Evolutionary conservation across 2,888 invertebrate species (phyloP), one percentile per base, ranked within the genome.

Genomic region (Celastrina argiolus): DNA sequence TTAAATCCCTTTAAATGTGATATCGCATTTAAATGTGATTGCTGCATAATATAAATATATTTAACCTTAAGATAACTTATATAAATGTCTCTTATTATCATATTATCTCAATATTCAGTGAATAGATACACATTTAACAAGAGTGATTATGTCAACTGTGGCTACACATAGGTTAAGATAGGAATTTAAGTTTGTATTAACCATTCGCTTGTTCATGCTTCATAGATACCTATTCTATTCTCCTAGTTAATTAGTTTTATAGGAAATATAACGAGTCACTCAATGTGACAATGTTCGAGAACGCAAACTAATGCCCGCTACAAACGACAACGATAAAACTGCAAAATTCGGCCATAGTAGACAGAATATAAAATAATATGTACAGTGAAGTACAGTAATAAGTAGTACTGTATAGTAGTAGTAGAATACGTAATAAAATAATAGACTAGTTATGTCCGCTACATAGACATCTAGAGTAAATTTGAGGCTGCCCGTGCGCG

Each of bases 31-130:
- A 31, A 58, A 28, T 31, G 31, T 58, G 61, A 18, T 34, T 18
- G 36, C 18, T 34, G 12, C 59, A 39, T 14, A 66, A 22, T 56
- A 51, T 64, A 26, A 66, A 67, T 63, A 67, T 67, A 67, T 65
- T 66, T 16, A 39, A 61, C 22, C 61, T 61, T 18, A 61, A 61
- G 10, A 61, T 59, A 61, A 61, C 16, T 22, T 12, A 61, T 39
- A 61, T 22, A 61, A 61, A 61, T 36, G 61, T 61, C 61, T 61
- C 39, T 39, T 39, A 36, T 61, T 22, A 14, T n/a, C 18, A 59
- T 59, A 18, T n/a, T 26, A 22, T 12, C 39, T 61, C 22, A 61
- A 61, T 61, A 36, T 61, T 61, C 36, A 61, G 12, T 61, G 10
- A 39, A 22, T 61, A 10, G 12, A 31, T 56, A 56, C 36, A 36